Base-by-base conservation (phyloP, 2,113 vertebrate species). In the Hemibagrus wyckioides region DNA sequence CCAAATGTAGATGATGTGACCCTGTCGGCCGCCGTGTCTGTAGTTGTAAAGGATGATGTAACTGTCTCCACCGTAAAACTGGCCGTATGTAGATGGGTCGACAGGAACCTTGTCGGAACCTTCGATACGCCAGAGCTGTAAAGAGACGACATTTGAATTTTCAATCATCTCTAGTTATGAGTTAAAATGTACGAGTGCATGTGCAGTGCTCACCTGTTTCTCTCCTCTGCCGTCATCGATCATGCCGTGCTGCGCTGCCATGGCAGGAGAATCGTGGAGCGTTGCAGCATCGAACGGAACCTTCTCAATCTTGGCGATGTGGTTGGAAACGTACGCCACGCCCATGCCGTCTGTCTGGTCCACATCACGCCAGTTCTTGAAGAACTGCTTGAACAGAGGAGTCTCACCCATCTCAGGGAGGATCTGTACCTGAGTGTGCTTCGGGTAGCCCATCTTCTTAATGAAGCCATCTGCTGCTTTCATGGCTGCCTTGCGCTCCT, bases 1-100 rank as follows among this genome's bases (percentile, higher is more conserved):
- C 98, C 98, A 99, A 91, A 96, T 98, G 93, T 99, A 99, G 91
- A 99, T 99, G 83, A 99, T 97, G 92, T 99, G 97, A 75, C 98
- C 98, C 80, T 93, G 96, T 13, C 97, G 97, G 85, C 94, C 95
- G 0, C 92, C 94, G 0, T 97, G 96, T 7, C 83, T 93, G 90
- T 99, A 99, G 89, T 96, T 93, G 85, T 99, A 99, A 36, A 97
- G 93, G 92, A 99, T 96, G 90, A 99, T 98, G 89, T 99, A 99
- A 91, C 98, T 97, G 93, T 99, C 98, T 25, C 98, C 98, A 0
- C 98, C 98, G 0, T 97, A 99, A 94, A 99, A 99, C 95, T 99
- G 97, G 25, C 98, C 98, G 0, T 98, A 95, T 0, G 94, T 95
- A 2, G 96, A 92, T 0, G 96, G 94, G 83, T 96, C 92, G 90